A percentile compares a stretch with the other conserved stretches of the same genome.
These are phyloP conservation scores for Strix aluco DNA, from an alignment of 2,113 vertebrate species.

Conservation along the genomic window DNA sequence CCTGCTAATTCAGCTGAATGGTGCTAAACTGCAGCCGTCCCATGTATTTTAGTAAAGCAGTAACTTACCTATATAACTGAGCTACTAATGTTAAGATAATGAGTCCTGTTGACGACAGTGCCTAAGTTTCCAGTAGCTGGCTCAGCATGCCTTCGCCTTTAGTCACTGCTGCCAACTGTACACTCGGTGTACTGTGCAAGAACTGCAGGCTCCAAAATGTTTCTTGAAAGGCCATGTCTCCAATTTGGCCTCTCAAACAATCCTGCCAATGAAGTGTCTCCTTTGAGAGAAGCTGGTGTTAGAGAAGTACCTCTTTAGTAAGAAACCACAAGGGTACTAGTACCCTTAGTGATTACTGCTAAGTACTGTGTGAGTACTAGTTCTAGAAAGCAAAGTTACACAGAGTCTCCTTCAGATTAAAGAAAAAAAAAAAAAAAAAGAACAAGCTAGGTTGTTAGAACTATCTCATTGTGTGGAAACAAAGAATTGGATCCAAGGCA, in stretches of 20 bases:
- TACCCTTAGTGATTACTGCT: not conserved
- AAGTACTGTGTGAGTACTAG: not conserved
- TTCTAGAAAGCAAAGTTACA: not conserved
- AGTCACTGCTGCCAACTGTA: accelerated
- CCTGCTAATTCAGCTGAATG: not conserved
- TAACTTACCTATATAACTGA: not conserved
- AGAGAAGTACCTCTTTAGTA: not conserved
- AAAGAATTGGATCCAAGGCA: not conserved
- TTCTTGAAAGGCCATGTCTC: not conserved
- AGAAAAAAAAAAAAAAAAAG: not conserved
- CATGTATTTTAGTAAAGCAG: not conserved
- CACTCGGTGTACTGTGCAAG: not conserved
- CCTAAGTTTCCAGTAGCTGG: not conserved
- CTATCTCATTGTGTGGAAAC: not conserved
- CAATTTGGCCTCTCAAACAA: not conserved
- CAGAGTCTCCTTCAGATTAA: not conserved
- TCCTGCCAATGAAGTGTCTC: not conserved
- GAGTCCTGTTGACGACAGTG: accelerated
- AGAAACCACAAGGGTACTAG: not conserved
- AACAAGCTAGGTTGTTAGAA: not conserved
- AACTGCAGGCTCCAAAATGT: not conserved
- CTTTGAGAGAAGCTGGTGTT: not conserved
- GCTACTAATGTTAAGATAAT: not conserved
- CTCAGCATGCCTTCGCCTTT: not conserved
- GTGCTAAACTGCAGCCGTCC: not conserved